Conservation (phyloP, 2,113 vertebrate species). For the Dicaeum eximium region DNA sequence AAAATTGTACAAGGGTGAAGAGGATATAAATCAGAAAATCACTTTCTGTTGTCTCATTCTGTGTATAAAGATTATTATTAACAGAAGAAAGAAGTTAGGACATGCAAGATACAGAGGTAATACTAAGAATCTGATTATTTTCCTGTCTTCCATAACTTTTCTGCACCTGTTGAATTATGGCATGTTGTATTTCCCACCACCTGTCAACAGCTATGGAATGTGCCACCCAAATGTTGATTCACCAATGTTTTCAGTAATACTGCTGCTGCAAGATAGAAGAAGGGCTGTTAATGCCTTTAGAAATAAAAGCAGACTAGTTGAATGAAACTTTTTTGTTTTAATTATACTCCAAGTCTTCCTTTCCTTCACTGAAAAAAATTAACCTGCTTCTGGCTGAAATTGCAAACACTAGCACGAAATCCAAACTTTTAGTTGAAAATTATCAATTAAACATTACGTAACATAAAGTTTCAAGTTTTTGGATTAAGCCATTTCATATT, state of each 20-base stretch:
- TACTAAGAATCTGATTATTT: not conserved
- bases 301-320: not conserved
- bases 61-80: not conserved
- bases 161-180: constrained; percentile 2
- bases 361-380: not conserved
- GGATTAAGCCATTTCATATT: not conserved
- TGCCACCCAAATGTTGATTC: not conserved
- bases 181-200: not conserved
- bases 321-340: not conserved
- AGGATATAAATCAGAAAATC: not conserved
- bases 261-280: not conserved
- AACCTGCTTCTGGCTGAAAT: not conserved
- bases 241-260: not conserved
- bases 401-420: not conserved
- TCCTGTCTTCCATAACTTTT: constrained; percentile 2
- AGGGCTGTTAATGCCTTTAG: not conserved
- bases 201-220: not conserved
- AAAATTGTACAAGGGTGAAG: not conserved
- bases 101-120: not conserved
- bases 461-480: not conserved
- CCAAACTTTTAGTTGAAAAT: not conserved
- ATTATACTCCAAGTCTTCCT: not conserved
- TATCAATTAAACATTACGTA: not conserved
- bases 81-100: not conserved
- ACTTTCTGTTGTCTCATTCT: not conserved